Evolutionary conservation across 2,113 vertebrate genomes (phyloP).

Genomic region (Cervus canadensis): DNA sequence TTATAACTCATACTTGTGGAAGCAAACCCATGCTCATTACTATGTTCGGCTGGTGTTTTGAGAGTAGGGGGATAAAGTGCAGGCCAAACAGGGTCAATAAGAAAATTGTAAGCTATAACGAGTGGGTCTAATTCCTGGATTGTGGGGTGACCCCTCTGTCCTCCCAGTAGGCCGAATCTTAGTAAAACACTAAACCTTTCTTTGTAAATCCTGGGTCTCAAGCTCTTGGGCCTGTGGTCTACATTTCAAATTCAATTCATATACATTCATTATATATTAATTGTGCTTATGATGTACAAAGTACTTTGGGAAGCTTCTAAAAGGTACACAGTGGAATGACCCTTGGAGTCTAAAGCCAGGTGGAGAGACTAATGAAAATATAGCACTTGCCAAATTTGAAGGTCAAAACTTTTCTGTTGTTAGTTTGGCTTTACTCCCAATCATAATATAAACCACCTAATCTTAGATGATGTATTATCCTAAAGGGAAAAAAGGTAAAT

Average conservation of each 20-base stretch:
- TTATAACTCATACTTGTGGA: background rate
- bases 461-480: background rate
- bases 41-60: background rate
- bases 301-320: background rate
- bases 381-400: constrained; percentile 7
- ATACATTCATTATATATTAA: constrained; percentile 5
- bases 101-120: background rate
- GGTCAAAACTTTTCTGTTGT: background rate
- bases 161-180: background rate
- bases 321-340: background rate
- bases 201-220: background rate
- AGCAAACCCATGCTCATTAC: background rate
- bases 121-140: background rate
- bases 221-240: background rate
- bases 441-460: constrained; percentile 20
- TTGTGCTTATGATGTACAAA: background rate
- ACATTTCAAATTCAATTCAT: background rate
- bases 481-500: background rate
- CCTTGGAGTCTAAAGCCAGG: background rate
- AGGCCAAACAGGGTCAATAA: background rate
- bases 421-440: constrained; percentile 30
- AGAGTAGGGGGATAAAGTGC: background rate
- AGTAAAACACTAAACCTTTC: background rate
- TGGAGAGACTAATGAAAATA: background rate
- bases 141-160: background rate